These are phyloP conservation scores for Drosophila nikananu DNA, from an alignment of 1,140 invertebrate species.

Conservation along the genomic window DNA sequence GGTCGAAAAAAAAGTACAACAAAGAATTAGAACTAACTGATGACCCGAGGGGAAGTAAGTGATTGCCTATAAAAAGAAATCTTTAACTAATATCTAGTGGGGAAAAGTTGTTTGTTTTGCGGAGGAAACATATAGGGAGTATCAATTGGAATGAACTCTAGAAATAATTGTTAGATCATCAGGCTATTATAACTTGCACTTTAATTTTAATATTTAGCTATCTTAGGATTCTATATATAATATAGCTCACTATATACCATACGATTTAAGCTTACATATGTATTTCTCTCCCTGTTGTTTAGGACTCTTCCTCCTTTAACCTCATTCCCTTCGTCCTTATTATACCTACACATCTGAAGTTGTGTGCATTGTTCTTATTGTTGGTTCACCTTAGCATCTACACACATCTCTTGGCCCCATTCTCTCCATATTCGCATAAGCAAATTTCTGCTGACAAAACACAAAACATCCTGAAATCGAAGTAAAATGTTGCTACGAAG, in stretches of 20 bases:
- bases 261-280: not conserved
- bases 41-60: constrained; percentile 12
- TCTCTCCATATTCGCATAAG: constrained; percentile 40
- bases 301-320: not conserved
- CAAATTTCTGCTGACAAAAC: constrained; percentile 82
- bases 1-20: not conserved
- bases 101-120: not conserved
- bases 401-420: constrained; percentile 22
- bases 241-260: not conserved
- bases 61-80: constrained; percentile 24
- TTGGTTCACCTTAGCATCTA: constrained; percentile 51
- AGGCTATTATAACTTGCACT: no score
- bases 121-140: not conserved
- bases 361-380: constrained; percentile 50
- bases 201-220: not conserved
- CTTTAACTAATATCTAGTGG: constrained; percentile 3
- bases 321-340: not conserved
- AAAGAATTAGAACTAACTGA: constrained; percentile 6
- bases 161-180: not conserved
- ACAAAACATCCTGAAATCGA: constrained; percentile 76
- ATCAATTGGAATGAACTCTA: not conserved
- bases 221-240: not conserved
- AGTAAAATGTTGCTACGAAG: constrained; percentile 75
- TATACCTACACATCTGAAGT: constrained; percentile 6
- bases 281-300: constrained; percentile 7